Conservation (phyloP, 2,797 vertebrate genomes). For the Spatula clypeata region DNA sequence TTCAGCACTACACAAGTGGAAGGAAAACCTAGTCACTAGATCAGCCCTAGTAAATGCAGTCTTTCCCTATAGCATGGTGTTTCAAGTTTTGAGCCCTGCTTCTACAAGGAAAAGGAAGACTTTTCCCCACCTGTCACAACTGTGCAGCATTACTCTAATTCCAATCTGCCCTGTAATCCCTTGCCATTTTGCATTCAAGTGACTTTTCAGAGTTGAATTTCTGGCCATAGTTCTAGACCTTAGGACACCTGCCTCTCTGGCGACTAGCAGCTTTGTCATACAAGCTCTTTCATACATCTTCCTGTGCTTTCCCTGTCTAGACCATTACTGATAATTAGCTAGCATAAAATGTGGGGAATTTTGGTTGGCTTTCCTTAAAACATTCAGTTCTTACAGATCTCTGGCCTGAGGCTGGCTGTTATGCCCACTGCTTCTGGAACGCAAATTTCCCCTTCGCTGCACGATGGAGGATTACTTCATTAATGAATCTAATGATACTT, state of each 20-base stretch:
- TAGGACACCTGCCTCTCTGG: background rate
- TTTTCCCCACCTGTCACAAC: background rate
- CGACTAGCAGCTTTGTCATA: background rate
- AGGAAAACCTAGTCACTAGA: background rate
- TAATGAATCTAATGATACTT: constrained; percentile 64
- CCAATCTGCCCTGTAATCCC: background rate
- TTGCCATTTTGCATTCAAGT: background rate
- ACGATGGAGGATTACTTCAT: constrained; percentile 51
- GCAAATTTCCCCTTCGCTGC: background rate
- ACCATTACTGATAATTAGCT: constrained; percentile 5
- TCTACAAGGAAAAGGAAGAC: background rate
- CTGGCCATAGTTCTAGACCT: background rate
- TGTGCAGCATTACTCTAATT: background rate
- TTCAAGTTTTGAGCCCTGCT: background rate
- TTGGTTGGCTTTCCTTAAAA: constrained; percentile 34
- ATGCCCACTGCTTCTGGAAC: constrained; percentile 14
- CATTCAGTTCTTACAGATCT: background rate
- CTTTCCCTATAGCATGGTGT: background rate
- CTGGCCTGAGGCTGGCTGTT: constrained; percentile 53
- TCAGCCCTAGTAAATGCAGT: background rate
- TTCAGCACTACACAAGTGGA: background rate
- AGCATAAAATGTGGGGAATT: constrained; percentile 12
- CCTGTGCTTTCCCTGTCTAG: background rate
- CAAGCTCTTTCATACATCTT: background rate
- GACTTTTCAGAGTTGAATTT: background rate